Evolutionary conservation across 2,888 invertebrate species (phyloP).

Genomic region (Octonoba sinensis): DNA sequence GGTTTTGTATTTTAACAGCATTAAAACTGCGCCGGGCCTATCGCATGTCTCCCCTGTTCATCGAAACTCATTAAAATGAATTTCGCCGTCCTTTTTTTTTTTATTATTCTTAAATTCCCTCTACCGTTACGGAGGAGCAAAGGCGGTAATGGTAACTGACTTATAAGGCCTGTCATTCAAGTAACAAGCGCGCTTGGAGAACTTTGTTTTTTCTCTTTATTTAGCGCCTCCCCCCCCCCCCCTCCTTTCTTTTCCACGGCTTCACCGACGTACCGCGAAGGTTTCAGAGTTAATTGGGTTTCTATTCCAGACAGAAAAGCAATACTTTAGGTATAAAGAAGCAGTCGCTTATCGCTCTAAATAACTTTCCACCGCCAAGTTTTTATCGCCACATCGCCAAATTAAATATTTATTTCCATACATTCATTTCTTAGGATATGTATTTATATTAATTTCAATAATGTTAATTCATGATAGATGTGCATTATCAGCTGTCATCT

Average conservation of each 20-base stretch:
- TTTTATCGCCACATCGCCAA: not conserved
- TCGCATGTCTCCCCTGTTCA: slow-evolving; percentile 6
- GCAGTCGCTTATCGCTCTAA: slow-evolving; percentile 3
- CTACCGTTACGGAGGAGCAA: slow-evolving; percentile 39
- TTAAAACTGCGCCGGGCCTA: slow-evolving; percentile 4
- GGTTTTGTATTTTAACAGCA: slow-evolving; percentile 32
- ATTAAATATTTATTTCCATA: too few relatives aligned
- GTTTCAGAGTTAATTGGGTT: slow-evolving; percentile 52
- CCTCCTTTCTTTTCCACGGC: slow-evolving; percentile 14
- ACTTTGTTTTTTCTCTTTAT: slow-evolving; percentile 8
- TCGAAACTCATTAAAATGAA: slow-evolving; percentile 45
- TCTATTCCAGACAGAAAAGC: slow-evolving; percentile 28
- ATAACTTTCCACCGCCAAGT: too few relatives aligned
- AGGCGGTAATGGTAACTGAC: slow-evolving; percentile 45
- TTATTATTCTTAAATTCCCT: not conserved
- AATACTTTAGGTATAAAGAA: not conserved
- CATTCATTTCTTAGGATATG: not conserved
- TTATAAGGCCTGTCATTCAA: slow-evolving; percentile 43
- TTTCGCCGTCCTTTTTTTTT: slow-evolving; percentile 28
- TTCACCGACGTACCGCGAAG: slow-evolving; percentile 13
- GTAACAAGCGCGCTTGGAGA: slow-evolving; percentile 23
- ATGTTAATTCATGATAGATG: not conserved
- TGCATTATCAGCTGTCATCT: too few relatives aligned
- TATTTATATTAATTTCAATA: not conserved
- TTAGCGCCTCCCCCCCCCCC: not conserved